Percentiles rank a stretch among this genome's conserved stretches.
These are phyloP conservation scores for Xestia c-nigrum DNA, from an alignment of 2,888 invertebrate species.

Conservation along the genomic window DNA sequence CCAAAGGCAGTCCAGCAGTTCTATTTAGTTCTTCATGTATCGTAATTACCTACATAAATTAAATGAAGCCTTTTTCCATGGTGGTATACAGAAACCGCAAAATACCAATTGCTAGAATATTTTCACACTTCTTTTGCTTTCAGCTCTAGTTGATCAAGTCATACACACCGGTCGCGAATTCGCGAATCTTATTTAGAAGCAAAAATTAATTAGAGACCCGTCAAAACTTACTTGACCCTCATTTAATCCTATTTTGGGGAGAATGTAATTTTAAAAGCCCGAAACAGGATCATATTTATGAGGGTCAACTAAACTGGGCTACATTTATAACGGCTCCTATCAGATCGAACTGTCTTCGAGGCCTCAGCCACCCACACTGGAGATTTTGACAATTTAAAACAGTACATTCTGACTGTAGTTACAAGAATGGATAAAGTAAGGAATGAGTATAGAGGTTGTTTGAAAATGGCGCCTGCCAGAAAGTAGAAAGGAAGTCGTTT, in stretches of 20 bases:
- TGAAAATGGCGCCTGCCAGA: too few species aligned
- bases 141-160: too few species aligned
- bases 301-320: conserved; percentile 24
- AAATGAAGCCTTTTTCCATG: neutral
- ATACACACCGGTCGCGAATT: neutral
- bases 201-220: conserved; percentile 11
- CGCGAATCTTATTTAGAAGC: conserved; percentile 3
- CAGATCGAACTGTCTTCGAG: conserved; percentile 43
- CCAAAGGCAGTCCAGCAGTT: too few species aligned
- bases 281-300: conserved; percentile 42
- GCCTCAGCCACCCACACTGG: conserved; percentile 41
- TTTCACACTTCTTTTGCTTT: neutral
- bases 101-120: neutral
- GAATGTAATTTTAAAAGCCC: conserved; percentile 35
- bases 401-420: conserved; percentile 15
- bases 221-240: conserved; percentile 40
- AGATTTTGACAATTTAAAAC: conserved; percentile 51
- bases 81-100: neutral
- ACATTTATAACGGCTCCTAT: conserved; percentile 44
- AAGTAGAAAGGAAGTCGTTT: too few species aligned
- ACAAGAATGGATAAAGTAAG: too few species aligned
- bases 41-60: neutral
- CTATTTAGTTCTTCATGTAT: neutral
- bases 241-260: conserved; percentile 43
- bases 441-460: too few species aligned